Conservation (phyloP, 1,140 invertebrate species). For the Drosophila eugracilis region DNA sequence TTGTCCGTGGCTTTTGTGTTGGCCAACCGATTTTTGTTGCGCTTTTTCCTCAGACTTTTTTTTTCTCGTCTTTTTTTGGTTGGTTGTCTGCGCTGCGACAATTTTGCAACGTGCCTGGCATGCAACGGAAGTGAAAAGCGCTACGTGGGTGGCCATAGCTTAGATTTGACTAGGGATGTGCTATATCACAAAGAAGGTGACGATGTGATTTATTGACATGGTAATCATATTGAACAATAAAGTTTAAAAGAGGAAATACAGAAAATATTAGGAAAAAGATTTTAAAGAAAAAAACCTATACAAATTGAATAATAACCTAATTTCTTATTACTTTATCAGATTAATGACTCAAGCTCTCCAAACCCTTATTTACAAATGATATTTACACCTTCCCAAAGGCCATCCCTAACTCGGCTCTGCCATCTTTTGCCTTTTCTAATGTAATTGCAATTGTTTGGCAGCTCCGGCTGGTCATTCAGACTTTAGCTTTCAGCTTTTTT, state of each 20-base stretch:
- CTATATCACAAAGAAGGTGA: background rate
- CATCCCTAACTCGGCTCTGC: constrained; percentile 23
- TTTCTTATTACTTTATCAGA: background rate
- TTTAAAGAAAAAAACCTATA: background rate
- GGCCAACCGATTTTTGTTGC: constrained; percentile 24
- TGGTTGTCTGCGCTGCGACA: constrained; percentile 64
- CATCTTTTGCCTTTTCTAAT: constrained; percentile 67
- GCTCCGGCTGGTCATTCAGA: constrained; percentile 21
- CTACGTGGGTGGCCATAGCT: constrained; percentile 66
- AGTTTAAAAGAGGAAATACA: background rate
- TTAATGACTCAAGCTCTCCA: background rate
- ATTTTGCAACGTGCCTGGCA: constrained; percentile 82
- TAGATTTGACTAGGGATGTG: constrained; percentile 10
- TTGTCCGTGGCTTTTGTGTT: constrained; percentile 75
- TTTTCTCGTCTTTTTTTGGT: background rate
- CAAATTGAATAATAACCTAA: too few relatives aligned
- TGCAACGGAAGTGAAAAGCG: constrained; percentile 73
- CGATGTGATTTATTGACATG: background rate
- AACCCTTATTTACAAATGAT: background rate
- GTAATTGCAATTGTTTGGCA: constrained; percentile 81
- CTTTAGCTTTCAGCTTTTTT: constrained; percentile 11
- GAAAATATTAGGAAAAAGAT: too few relatives aligned
- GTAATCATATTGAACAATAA: background rate
- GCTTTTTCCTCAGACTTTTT: too few relatives aligned
- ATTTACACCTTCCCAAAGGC: background rate